Percentiles rank a stretch among this genome's conserved stretches.
These are phyloP conservation scores for Podiceps cristatus DNA, from an alignment of 2,113 vertebrate species.

Conservation along the genomic window DNA sequence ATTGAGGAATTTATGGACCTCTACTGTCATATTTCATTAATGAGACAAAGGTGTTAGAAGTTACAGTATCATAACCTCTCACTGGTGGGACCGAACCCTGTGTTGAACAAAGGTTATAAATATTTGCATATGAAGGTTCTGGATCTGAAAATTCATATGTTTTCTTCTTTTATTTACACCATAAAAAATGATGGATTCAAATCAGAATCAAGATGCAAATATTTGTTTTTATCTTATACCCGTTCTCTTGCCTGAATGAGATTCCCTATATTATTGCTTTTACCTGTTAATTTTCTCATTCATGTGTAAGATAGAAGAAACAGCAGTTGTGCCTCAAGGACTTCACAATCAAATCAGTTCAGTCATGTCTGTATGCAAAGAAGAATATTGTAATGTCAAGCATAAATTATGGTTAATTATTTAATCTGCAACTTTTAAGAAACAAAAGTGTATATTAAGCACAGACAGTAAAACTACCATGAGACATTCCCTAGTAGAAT, in stretches of 20 bases:
- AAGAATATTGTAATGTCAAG: not conserved
- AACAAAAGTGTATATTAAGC: not conserved
- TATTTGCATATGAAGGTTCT: not conserved
- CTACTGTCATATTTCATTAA: not conserved
- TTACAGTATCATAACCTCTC: not conserved
- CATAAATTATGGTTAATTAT: not conserved
- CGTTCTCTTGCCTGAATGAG: not conserved
- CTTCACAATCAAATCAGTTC: not conserved
- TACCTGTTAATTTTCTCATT: not conserved
- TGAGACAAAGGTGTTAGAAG: not conserved
- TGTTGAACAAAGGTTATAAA: not conserved
- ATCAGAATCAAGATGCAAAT: not conserved
- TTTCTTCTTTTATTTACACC: not conserved
- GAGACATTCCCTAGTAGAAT: not conserved
- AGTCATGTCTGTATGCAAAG: not conserved
- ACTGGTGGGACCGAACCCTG: not conserved
- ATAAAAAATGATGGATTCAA: not conserved
- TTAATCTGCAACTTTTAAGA: constrained; percentile 13
- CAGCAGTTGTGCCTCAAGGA: not conserved
- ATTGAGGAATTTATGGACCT: not conserved
- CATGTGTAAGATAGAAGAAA: not conserved
- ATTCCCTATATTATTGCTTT: not conserved
- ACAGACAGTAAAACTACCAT: not conserved
- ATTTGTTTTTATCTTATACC: not conserved
- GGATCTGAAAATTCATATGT: not conserved